phyloP scores from a whole-genome alignment of 2,888 invertebrate genomes.

The Synergus umbraculus region DNA sequence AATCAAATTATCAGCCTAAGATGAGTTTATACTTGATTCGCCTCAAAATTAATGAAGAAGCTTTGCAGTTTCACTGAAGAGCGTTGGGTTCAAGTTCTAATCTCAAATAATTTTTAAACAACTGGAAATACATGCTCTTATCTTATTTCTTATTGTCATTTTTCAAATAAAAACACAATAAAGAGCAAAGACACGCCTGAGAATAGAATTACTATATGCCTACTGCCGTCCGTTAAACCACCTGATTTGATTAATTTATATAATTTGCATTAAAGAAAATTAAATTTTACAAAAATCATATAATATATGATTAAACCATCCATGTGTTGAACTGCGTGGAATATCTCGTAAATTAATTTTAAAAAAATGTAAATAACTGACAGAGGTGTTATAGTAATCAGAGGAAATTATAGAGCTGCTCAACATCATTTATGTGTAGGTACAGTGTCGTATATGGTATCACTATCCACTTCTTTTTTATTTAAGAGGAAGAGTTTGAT shows the following conservation, averaged over 20 bases:
- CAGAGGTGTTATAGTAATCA: neutral
- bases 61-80: too few species aligned
- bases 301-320: neutral
- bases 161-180: too few species aligned
- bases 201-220: too few species aligned
- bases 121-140: too few species aligned
- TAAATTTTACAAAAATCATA: neutral
- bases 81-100: too few species aligned
- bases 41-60: too few species aligned
- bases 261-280: neutral
- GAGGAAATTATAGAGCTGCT: constrained; percentile 4
- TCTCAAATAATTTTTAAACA: too few species aligned
- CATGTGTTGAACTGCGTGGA: neutral
- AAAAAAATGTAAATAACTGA: neutral
- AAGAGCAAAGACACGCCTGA: too few species aligned
- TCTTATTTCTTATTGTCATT: too few species aligned
- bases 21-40: too few species aligned
- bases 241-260: neutral
- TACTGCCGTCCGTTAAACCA: neutral
- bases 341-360: neutral
- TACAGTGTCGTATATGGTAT: neutral
- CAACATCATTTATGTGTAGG: constrained; percentile 17
- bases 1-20: too few species aligned
- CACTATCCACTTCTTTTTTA: neutral
- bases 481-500: constrained; percentile 14